phyloP scores from a whole-genome alignment of 2,888 invertebrate genomes.

The Apodemia mormo region DNA sequence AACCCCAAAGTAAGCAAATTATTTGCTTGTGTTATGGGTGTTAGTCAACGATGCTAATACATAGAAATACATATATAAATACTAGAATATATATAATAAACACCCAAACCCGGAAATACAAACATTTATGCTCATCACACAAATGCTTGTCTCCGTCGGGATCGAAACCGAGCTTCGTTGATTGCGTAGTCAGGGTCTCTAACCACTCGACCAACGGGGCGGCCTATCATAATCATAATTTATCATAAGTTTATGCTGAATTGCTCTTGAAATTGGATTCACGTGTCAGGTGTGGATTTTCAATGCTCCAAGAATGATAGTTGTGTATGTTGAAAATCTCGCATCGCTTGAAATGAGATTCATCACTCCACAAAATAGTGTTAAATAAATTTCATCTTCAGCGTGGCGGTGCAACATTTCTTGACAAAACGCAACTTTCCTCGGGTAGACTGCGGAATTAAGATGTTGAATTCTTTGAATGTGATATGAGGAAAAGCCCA shows the following conservation, averaged over 20 bases:
- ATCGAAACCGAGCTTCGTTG: too few relatives aligned
- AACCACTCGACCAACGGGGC: too few relatives aligned
- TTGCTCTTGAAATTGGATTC: neutral
- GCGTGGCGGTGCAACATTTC: conserved; percentile 13
- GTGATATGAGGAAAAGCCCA: conserved; percentile 6
- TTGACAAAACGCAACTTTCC: conserved; percentile 6
- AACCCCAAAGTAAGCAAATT: too few relatives aligned
- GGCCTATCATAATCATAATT: too few relatives aligned
- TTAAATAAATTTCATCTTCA: conserved; percentile 10
- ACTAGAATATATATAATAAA: too few relatives aligned
- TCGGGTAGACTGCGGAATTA: conserved; percentile 10
- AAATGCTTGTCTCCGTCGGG: too few relatives aligned
- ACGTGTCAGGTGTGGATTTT: conserved; percentile 18
- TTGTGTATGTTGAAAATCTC: conserved; percentile 17
- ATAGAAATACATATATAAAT: too few relatives aligned
- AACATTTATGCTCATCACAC: too few relatives aligned
- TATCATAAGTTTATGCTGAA: neutral
- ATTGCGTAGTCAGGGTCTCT: too few relatives aligned
- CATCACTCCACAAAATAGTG: conserved; percentile 12
- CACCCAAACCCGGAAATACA: too few relatives aligned
- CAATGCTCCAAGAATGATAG: conserved; percentile 15
- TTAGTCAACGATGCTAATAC: too few relatives aligned
- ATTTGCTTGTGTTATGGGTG: too few relatives aligned
- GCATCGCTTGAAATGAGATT: conserved; percentile 6
- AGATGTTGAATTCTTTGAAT: conserved; percentile 6